Evolutionary conservation across 2,113 vertebrate genomes (phyloP).

Genomic region (Melospiza melodia): DNA sequence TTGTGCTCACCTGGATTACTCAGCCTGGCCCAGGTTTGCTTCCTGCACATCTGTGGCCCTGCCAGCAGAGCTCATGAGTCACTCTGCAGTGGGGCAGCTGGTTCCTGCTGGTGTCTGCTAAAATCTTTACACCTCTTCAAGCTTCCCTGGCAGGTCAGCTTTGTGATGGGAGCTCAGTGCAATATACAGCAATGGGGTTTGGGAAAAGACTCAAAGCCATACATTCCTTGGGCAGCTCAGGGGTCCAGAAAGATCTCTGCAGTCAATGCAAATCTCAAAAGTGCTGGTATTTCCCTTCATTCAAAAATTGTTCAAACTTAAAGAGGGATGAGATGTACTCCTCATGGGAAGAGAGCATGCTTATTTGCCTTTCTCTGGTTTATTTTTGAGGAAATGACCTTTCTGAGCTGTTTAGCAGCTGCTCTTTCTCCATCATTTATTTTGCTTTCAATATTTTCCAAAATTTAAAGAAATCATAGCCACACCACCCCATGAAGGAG

Average conservation of each 20-base stretch:
- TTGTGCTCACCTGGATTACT: constrained; percentile 31
- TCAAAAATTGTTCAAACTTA: background rate
- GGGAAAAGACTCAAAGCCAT: background rate
- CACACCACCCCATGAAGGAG: background rate
- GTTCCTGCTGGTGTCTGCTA: background rate
- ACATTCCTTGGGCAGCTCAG: background rate
- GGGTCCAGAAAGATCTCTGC: background rate
- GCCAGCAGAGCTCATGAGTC: background rate
- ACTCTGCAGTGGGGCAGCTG: background rate
- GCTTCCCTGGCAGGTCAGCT: background rate
- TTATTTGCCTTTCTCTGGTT: background rate
- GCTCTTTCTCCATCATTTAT: constrained; percentile 27
- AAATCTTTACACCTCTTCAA: background rate
- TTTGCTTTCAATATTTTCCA: constrained; percentile 20
- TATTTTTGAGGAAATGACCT: constrained; percentile 54
- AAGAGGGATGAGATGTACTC: background rate
- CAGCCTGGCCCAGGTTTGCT: background rate
- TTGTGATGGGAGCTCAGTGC: background rate
- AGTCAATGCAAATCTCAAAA: background rate
- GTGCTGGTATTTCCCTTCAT: background rate
- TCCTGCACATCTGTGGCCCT: background rate
- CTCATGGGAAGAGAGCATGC: background rate
- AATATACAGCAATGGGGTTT: background rate
- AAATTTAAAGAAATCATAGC: background rate
- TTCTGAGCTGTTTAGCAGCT: constrained; percentile 8